Percentiles rank a stretch among this genome's conserved stretches.
phyloP scores from a whole-genome alignment of 1,140 invertebrate genomes.

The Polyergus mexicanus region DNA sequence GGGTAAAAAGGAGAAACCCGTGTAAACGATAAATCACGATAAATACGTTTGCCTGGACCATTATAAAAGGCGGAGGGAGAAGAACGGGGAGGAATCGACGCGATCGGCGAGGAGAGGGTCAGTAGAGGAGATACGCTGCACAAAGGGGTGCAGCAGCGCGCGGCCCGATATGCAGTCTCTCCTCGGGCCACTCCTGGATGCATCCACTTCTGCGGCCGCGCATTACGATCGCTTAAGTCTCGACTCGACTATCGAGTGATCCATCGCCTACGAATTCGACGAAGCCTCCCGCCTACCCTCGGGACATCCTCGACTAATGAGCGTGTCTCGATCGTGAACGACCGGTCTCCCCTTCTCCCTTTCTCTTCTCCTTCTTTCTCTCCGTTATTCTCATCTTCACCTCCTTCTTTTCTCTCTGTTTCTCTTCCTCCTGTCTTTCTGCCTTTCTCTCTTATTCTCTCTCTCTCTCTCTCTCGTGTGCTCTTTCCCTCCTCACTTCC shows the following conservation, averaged over 20 bases:
- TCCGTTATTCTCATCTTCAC: conserved; percentile 31
- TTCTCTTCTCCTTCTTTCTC: neutral
- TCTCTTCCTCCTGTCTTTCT: neutral
- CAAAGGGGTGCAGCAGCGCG: conserved; percentile 61
- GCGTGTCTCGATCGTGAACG: conserved; percentile 77
- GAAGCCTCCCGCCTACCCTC: conserved; percentile 77
- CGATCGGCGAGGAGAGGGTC: conserved; percentile 60
- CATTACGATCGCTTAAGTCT: conserved; percentile 85
- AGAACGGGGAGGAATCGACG: conserved; percentile 61
- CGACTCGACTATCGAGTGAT: conserved; percentile 82
- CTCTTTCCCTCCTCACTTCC: conserved; percentile 46
- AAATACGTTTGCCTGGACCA: conserved; percentile 84
- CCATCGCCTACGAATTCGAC: conserved; percentile 82
- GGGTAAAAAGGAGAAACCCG: conserved; percentile 75
- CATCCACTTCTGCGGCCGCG: conserved; percentile 73
- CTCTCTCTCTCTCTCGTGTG: neutral
- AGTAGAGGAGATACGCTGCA: conserved; percentile 50
- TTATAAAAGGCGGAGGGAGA: conserved; percentile 79
- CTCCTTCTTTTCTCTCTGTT: neutral
- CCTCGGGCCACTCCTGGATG: conserved; percentile 77
- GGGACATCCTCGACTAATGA: conserved; percentile 80
- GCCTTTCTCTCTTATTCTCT: conserved; percentile 1
- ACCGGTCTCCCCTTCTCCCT: conserved; percentile 47
- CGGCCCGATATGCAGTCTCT: conserved; percentile 72
- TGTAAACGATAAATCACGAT: conserved; percentile 86